A percentile compares a stretch with the other conserved stretches of the same genome.
Evolutionary conservation across 1,140 invertebrate species (phyloP).

Genomic region (Nomia melanderi): DNA sequence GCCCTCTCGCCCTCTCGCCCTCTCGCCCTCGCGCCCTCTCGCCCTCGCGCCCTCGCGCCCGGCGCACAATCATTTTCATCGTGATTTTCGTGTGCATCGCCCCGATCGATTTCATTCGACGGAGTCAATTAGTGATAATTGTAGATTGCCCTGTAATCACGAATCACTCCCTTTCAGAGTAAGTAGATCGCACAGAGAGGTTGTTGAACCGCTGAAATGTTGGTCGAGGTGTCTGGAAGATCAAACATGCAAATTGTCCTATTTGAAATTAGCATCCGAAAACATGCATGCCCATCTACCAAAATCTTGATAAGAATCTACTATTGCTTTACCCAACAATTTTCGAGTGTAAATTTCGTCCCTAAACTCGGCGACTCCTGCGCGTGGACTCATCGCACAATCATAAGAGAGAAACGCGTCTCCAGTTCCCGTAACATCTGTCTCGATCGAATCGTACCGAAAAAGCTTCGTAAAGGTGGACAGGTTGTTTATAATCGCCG

Average conservation of each 20-base stretch:
- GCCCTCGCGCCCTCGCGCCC: neutral
- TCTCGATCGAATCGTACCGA: neutral
- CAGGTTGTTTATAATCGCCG: neutral
- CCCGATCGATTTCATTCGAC: neutral
- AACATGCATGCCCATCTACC: too few relatives aligned
- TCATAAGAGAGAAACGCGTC: too few relatives aligned
- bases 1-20: too few relatives aligned
- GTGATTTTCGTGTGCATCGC: neutral
- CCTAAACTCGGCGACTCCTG: too few relatives aligned
- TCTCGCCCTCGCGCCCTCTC: too few relatives aligned
- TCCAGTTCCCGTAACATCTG: too few relatives aligned
- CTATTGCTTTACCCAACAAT: too few relatives aligned
- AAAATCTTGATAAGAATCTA: too few relatives aligned
- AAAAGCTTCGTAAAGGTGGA: neutral
- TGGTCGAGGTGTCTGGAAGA: neutral
- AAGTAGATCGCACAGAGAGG: neutral
- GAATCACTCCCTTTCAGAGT: neutral
- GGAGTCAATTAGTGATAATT: conserved; percentile 25
- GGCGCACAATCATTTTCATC: neutral
- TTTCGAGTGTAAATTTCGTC: too few relatives aligned
- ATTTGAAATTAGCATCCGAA: too few relatives aligned
- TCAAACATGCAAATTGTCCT: too few relatives aligned
- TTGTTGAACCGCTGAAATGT: neutral
- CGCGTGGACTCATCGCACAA: too few relatives aligned
- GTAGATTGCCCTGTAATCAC: neutral